These are phyloP conservation scores for Eugnorisma glareosa DNA, from an alignment of 2,888 invertebrate species.

Conservation along the genomic window DNA sequence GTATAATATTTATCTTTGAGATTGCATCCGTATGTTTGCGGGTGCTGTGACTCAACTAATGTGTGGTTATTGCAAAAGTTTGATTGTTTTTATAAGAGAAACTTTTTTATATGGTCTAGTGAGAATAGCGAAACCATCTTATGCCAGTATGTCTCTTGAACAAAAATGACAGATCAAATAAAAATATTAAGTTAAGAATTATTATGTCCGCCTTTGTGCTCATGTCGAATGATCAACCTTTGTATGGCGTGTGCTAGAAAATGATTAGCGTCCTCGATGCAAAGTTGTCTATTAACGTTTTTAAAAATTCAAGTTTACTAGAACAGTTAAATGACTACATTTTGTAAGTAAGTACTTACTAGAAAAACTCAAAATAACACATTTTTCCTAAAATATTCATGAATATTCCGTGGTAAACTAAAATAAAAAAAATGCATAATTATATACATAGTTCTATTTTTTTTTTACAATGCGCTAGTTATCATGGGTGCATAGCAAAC, in stretches of 20 bases:
- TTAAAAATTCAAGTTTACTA: neutral
- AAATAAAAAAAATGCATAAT: neutral
- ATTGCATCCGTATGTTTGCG: constrained; percentile 35
- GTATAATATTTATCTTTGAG: constrained; percentile 42
- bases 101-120: neutral
- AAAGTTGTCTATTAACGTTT: neutral
- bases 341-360: neutral
- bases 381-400: neutral
- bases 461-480: neutral
- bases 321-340: neutral
- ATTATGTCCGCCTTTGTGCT: constrained; percentile 10
- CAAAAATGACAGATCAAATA: neutral
- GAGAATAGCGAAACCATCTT: neutral
- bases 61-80: constrained; percentile 9
- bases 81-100: neutral
- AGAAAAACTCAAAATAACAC: neutral
- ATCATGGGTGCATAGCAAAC: constrained; percentile 18
- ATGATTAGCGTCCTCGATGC: constrained; percentile 9
- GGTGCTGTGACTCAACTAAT: constrained; percentile 29
- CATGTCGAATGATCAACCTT: neutral
- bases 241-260: constrained; percentile 16
- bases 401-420: neutral
- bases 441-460: neutral
- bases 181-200: neutral
- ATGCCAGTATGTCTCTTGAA: neutral